These are phyloP conservation scores for Sinhomidia bicolor DNA, from an alignment of 2,888 invertebrate genomes.

Conservation along the genomic window DNA sequence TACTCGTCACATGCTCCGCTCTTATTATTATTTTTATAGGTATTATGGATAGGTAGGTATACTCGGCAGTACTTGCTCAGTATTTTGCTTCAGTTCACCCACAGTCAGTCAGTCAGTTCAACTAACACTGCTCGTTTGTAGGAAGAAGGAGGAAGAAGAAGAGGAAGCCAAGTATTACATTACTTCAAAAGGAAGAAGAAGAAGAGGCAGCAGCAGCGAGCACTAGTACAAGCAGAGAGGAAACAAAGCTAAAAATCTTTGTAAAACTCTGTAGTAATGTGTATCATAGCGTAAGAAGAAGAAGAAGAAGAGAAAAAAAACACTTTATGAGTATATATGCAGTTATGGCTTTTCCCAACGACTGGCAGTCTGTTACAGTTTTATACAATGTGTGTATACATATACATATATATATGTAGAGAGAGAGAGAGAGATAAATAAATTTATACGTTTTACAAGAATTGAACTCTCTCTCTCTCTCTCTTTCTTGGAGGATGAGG, in stretches of 20 bases:
- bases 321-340: too few species aligned
- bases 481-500: neutral
- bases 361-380: too few species aligned
- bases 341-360: too few species aligned
- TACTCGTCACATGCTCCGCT: too few species aligned
- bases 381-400: too few species aligned
- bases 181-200: neutral
- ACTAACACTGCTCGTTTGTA: neutral
- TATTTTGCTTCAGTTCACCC: constrained; percentile 20
- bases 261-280: neutral
- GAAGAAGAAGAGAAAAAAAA: neutral
- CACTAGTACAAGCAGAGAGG: neutral
- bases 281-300: neutral
- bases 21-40: neutral
- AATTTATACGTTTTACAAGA: too few species aligned
- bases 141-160: neutral
- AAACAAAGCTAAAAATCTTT: neutral
- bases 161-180: neutral
- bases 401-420: too few species aligned
- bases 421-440: too few species aligned
- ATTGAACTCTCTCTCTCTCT: too few species aligned
- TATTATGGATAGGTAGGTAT: neutral
- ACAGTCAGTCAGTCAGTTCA: constrained; percentile 19
- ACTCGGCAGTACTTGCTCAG: too few species aligned
- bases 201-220: neutral